Conservation (phyloP, 2,797 vertebrate genomes). For the Capromys pilorides region DNA sequence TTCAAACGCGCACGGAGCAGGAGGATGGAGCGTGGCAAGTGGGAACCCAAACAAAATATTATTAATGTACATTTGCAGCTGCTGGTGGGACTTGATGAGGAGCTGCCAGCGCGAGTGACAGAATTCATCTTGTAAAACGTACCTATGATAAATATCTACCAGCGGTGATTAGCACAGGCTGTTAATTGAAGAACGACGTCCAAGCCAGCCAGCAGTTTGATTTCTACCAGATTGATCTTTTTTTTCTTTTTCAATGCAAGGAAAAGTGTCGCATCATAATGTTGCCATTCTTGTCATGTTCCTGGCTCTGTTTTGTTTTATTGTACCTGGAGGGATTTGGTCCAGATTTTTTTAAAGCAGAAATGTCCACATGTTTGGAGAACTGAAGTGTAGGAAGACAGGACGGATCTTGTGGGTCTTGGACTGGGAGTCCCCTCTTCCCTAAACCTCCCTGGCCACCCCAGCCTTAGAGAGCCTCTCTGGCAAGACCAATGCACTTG, state of each 20-base stretch:
- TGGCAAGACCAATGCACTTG: neutral
- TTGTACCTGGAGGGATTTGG: conserved; percentile 38
- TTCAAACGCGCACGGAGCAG: conserved; percentile 85
- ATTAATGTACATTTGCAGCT: conserved; percentile 92
- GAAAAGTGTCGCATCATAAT: conserved; percentile 32
- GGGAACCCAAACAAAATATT: conserved; percentile 90
- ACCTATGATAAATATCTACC: conserved; percentile 80
- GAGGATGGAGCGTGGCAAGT: conserved; percentile 84
- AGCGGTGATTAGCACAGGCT: conserved; percentile 75
- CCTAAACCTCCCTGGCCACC: neutral
- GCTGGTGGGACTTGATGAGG: conserved; percentile 88
- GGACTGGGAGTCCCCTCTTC: neutral
- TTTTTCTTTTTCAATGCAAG: conserved; percentile 66
- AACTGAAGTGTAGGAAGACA: neutral
- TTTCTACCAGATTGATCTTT: conserved; percentile 65
- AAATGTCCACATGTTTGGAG: neutral
- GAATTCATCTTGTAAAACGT: conserved; percentile 78
- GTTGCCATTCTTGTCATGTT: neutral
- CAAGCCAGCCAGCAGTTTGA: conserved; percentile 61
- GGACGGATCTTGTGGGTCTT: neutral
- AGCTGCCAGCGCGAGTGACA: conserved; percentile 85
- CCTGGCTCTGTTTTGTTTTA: neutral
- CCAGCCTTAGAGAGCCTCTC: neutral
- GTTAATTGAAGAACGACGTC: conserved; percentile 79
- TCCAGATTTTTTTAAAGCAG: neutral